Conservation (phyloP, 2,888 invertebrate genomes). For the Drosophila kanekoi region DNA sequence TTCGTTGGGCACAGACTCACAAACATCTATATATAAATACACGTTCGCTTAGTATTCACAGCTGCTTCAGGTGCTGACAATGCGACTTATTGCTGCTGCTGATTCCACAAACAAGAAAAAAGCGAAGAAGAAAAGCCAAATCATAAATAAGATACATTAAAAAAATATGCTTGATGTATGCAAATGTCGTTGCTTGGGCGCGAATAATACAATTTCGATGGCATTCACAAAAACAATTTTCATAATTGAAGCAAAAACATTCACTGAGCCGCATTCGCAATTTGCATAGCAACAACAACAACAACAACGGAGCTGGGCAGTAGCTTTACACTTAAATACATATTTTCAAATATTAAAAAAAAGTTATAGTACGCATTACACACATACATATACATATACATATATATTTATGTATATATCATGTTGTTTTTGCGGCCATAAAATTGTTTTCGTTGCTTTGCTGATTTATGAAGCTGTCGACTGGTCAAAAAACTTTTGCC, state of each 20-base stretch:
- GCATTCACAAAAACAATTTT: constrained; percentile 76
- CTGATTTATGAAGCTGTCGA: constrained; percentile 48
- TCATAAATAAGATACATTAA: constrained; percentile 27
- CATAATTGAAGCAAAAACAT: constrained; percentile 71
- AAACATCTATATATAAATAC: neutral
- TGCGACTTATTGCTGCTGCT: constrained; percentile 18
- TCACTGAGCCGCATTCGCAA: constrained; percentile 52
- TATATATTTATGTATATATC: neutral
- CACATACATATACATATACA: neutral
- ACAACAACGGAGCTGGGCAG: constrained; percentile 13
- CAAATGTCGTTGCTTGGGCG: constrained; percentile 70
- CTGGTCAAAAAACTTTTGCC: constrained; percentile 32
- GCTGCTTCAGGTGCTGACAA: constrained; percentile 30
- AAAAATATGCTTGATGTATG: constrained; percentile 52
- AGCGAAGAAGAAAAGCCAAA: neutral
- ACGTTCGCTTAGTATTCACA: constrained; percentile 3
- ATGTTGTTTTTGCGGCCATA: constrained; percentile 12
- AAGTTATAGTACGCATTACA: too few species aligned
- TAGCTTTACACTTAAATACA: constrained; percentile 51
- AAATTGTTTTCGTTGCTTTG: constrained; percentile 32
- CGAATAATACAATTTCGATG: constrained; percentile 78
- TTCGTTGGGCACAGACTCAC: neutral
- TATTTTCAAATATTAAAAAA: constrained; percentile 2
- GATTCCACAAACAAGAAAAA: neutral
- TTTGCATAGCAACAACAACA: constrained; percentile 49